These are phyloP conservation scores for Enhydra lutris DNA, from an alignment of 2,113 vertebrate species.

Conservation along the genomic window DNA sequence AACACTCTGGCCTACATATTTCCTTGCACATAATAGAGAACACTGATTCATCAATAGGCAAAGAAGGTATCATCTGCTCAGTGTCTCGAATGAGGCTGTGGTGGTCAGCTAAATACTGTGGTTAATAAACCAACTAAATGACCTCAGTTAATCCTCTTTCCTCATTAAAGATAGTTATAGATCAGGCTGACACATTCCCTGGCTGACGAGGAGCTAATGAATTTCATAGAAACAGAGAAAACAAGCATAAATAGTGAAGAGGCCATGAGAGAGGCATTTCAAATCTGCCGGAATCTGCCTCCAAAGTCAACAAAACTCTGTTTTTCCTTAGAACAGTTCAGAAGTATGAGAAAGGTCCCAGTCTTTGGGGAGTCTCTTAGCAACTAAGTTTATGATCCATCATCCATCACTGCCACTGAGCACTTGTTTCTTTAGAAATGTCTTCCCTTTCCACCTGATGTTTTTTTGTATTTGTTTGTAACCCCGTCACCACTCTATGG, in stretches of 20 bases:
- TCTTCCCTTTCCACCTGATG: neutral
- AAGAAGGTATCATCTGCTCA: slow-evolving; percentile 41
- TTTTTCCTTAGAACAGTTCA: slow-evolving; percentile 52
- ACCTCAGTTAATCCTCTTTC: slow-evolving; percentile 66
- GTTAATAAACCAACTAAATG: slow-evolving; percentile 53
- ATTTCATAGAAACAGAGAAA: slow-evolving; percentile 76
- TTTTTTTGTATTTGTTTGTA: neutral
- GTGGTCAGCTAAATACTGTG: slow-evolving; percentile 33
- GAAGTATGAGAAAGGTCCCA: slow-evolving; percentile 45
- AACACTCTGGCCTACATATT: slow-evolving; percentile 64
- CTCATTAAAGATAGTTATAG: slow-evolving; percentile 59
- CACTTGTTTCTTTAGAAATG: slow-evolving; percentile 1
- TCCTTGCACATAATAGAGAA: slow-evolving; percentile 65
- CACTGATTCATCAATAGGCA: slow-evolving; percentile 65
- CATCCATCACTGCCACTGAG: neutral
- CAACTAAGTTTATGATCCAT: slow-evolving; percentile 37
- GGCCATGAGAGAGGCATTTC: slow-evolving; percentile 65
- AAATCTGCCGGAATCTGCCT: slow-evolving; percentile 39
- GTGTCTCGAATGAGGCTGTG: slow-evolving; percentile 12
- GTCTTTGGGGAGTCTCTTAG: slow-evolving; percentile 46
- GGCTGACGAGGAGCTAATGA: slow-evolving; percentile 41
- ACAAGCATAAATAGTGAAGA: slow-evolving; percentile 72
- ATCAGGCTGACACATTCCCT: slow-evolving; percentile 67
- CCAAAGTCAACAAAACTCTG: slow-evolving; percentile 67
- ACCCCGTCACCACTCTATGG: neutral